Evolutionary conservation across 2,113 vertebrate genomes (phyloP).

Genomic region (Centropus bengalensis): DNA sequence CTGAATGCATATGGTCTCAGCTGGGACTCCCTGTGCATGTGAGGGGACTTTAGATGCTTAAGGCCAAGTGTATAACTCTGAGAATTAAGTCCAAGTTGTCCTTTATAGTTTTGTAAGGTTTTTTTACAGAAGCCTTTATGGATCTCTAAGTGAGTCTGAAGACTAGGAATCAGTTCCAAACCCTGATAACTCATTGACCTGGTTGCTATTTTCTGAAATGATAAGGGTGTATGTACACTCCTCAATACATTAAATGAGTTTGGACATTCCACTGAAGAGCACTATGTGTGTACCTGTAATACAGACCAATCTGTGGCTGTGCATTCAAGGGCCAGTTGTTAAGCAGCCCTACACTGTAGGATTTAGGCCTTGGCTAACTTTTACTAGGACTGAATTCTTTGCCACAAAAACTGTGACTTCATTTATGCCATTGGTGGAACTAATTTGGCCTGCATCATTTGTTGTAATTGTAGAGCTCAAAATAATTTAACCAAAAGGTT

Average conservation of each 20-base stretch:
- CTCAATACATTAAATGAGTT: neutral
- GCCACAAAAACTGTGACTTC: neutral
- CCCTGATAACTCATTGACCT: accelerated
- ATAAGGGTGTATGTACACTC: neutral
- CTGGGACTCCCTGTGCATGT: neutral
- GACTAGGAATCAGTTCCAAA: neutral
- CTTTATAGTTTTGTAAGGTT: neutral
- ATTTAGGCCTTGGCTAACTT: neutral
- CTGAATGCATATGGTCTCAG: neutral
- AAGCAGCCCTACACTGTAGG: neutral
- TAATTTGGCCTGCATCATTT: neutral
- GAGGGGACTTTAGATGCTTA: neutral
- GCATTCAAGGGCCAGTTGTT: neutral
- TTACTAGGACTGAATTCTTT: neutral
- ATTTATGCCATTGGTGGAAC: neutral
- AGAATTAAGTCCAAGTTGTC: neutral
- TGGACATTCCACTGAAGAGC: neutral
- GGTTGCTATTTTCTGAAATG: neutral
- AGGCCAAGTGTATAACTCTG: neutral
- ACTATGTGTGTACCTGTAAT: neutral
- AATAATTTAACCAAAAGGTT: neutral
- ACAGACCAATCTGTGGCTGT: neutral
- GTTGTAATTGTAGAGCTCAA: neutral
- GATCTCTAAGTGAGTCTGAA: neutral
- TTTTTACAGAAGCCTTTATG: neutral